Conservation (phyloP, 2,113 vertebrate species). For the Bos javanicus region DNA sequence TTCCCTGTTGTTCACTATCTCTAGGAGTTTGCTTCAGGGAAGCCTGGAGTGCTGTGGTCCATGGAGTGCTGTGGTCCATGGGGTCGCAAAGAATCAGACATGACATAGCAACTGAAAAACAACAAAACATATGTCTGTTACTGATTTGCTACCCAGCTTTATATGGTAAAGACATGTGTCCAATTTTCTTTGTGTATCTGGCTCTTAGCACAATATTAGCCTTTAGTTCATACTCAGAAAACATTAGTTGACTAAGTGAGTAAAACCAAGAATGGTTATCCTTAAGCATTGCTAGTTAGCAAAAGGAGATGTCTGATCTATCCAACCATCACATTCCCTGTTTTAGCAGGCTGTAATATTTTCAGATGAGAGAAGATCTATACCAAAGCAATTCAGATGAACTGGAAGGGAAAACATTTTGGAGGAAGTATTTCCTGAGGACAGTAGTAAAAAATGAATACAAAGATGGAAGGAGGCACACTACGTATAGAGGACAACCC, state of each 20-base stretch:
- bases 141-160: not conserved
- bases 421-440: not conserved
- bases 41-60: not conserved
- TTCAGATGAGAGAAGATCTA: not conserved
- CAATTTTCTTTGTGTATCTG: not conserved
- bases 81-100: not conserved
- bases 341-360: not conserved
- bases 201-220: not conserved
- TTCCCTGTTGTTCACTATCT: not conserved
- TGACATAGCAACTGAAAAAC: not conserved
- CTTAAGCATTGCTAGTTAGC: not conserved
- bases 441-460: not conserved
- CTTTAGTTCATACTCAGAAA: not conserved
- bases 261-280: not conserved
- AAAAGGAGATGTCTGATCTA: not conserved
- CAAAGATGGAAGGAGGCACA: not conserved
- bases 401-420: not conserved
- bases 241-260: not conserved
- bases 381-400: not conserved
- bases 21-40: not conserved
- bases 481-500: fast-evolving
- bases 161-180: not conserved
- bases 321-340: not conserved
- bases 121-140: not conserved
- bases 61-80: too few relatives aligned